Base-by-base conservation (phyloP, 2,888 invertebrate species). In the Macrosiphum euphorbiae region DNA sequence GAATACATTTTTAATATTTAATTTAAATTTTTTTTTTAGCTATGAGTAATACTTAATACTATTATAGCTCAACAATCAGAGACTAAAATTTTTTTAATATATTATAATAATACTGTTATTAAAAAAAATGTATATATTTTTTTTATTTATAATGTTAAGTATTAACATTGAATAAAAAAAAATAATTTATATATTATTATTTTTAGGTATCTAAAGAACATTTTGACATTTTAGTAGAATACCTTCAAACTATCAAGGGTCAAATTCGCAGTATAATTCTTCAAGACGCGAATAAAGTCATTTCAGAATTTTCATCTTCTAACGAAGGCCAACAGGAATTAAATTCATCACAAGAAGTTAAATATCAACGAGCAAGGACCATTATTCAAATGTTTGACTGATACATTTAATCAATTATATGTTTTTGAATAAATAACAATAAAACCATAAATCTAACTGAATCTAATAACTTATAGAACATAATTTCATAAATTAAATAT, bases 341-440 rank as follows among this genome's bases (percentile, higher is more conserved):
- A 96, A 90, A 94, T 89, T 90, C 20, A 61, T 47, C 90, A 41
- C 90, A 90, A 67, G 28, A 44, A 20, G 67, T 61, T 47, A 94
- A 90, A 87, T 94, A 94, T 67, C 90, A 90, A 86, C 58, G 94
- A 41, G 90, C 94, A 52, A 94, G 94, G 47, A 90, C 61, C 96
- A 95, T 96, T 95, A 96, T 95, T 94, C 84, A 95, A 95, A 95
- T 92, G 90, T 88, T 90, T 94, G 41, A 13, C 44, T 92, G 26
- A 88, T 78, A 52, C n/a, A 61, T 44, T 88, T 78, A 78, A 78
- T 35, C 0, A 78, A 35, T 20, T 78, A 35, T 78, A 78, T 35
- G 35, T 35, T 78, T 28, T 78, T 28, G 26, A 26, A 86, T 44
- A 44, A 86, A 86, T 2, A 47, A 28, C 86, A 86, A 44, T 55